phyloP scores from a whole-genome alignment of 2,888 invertebrate genomes.

The Spilarctia lutea region DNA sequence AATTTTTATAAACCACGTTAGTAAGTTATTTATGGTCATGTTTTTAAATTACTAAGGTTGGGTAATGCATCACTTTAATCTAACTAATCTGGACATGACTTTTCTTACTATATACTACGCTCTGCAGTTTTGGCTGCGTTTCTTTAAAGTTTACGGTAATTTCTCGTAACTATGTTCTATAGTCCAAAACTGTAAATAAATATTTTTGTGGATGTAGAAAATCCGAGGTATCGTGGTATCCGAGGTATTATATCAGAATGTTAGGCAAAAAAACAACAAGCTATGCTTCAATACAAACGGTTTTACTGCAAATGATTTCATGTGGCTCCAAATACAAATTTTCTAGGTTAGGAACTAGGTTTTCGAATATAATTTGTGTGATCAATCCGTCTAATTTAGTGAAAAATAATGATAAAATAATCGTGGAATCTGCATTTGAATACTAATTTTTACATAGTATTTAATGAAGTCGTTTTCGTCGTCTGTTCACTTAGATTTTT shows the following conservation, averaged over 20 bases:
- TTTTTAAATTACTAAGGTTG: constrained; percentile 12
- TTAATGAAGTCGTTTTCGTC: no score
- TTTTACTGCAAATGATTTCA: not conserved
- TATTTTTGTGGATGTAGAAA: not conserved
- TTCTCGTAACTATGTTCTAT: not conserved
- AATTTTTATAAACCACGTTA: constrained; percentile 30
- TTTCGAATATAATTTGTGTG: not conserved
- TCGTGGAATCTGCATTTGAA: not conserved
- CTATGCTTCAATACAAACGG: not conserved
- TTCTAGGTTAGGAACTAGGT: not conserved
- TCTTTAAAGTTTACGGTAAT: not conserved
- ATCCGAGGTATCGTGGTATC: not conserved
- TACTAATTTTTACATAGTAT: no score
- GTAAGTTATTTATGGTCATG: constrained; percentile 25
- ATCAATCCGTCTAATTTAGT: not conserved
- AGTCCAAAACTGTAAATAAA: not conserved
- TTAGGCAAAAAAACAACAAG: not conserved
- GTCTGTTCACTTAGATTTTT: no score
- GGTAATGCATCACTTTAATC: constrained; percentile 14
- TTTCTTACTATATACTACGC: not conserved
- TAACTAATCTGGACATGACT: constrained; percentile 6
- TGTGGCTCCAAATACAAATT: not conserved
- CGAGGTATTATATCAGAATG: not conserved
- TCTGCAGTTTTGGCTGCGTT: not conserved
- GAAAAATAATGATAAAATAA: not conserved